Percentiles rank a stretch among this genome's conserved stretches.
Evolutionary conservation across 2,113 vertebrate species (phyloP).

Genomic region (Camelus dromedarius): DNA sequence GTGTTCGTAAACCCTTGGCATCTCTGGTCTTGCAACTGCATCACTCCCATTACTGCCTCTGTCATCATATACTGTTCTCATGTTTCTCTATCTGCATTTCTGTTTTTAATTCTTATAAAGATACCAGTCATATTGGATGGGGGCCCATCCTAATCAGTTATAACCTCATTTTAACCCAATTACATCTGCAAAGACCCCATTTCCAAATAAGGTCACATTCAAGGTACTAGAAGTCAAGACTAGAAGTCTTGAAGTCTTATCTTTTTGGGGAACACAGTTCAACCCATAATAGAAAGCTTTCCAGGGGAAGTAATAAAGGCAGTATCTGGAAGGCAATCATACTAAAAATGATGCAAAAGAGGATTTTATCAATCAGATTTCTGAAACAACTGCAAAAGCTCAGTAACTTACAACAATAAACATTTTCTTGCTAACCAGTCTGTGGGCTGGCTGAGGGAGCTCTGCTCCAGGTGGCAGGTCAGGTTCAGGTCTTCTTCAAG

Average conservation of each 20-base stretch:
- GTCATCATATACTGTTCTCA: neutral
- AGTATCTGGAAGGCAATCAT: neutral
- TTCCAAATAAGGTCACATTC: neutral
- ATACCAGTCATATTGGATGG: neutral
- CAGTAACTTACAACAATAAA: neutral
- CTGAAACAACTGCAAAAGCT: neutral
- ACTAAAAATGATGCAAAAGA: neutral
- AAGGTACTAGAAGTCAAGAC: neutral
- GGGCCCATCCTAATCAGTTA: neutral
- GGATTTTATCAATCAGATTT: neutral
- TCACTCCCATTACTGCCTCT: neutral
- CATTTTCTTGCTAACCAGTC: neutral
- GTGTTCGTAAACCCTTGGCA: neutral
- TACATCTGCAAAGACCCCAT: neutral
- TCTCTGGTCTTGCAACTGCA: neutral
- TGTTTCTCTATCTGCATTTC: neutral
- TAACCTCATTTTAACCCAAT: neutral
- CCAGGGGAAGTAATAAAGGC: neutral
- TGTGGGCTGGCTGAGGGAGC: neutral
- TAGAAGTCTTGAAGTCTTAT: neutral
- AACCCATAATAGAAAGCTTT: neutral
- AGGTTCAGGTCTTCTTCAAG: neutral
- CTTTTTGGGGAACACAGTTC: neutral
- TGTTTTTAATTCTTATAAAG: neutral
- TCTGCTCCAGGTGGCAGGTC: neutral